phyloP scores from a whole-genome alignment of 1,140 invertebrate genomes.

The Latrodectus geometricus region DNA sequence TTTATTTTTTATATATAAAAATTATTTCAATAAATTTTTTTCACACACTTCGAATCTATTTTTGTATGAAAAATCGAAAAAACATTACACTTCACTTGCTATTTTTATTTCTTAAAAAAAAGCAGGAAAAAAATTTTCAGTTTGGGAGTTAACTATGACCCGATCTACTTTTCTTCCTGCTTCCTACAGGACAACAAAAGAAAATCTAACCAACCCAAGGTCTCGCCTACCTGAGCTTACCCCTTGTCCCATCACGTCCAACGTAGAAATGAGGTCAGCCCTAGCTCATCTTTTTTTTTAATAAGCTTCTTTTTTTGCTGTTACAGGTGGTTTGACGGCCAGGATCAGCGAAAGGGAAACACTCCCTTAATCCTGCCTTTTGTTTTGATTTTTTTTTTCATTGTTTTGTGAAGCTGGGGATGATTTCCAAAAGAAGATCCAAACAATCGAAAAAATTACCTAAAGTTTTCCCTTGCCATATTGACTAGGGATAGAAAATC shows the following conservation, averaged over 20 bases:
- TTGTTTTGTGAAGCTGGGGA: background rate
- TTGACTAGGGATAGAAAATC: no score
- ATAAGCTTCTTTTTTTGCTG: background rate
- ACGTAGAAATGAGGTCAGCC: conserved; percentile 34
- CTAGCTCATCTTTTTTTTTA: background rate
- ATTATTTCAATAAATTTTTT: no score
- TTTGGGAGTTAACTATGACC: background rate
- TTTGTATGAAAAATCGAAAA: no score
- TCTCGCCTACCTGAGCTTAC: conserved; percentile 31
- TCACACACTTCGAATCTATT: no score
- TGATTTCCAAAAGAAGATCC: background rate
- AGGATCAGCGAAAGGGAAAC: conserved; percentile 12
- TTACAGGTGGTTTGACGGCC: conserved; percentile 1
- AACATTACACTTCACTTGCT: no score
- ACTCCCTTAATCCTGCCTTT: conserved; percentile 31
- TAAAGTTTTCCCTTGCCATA: no score
- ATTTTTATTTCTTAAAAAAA: no score
- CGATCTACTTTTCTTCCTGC: conserved; percentile 31
- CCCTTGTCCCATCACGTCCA: background rate
- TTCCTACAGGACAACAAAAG: conserved; percentile 26
- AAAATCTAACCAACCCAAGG: conserved; percentile 21
- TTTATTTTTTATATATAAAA: no score
- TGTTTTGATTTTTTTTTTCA: background rate
- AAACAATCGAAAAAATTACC: background rate
- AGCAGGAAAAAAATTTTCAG: background rate